Base-by-base conservation (phyloP, 2,113 vertebrate species). In the Rostratula benghalensis region DNA sequence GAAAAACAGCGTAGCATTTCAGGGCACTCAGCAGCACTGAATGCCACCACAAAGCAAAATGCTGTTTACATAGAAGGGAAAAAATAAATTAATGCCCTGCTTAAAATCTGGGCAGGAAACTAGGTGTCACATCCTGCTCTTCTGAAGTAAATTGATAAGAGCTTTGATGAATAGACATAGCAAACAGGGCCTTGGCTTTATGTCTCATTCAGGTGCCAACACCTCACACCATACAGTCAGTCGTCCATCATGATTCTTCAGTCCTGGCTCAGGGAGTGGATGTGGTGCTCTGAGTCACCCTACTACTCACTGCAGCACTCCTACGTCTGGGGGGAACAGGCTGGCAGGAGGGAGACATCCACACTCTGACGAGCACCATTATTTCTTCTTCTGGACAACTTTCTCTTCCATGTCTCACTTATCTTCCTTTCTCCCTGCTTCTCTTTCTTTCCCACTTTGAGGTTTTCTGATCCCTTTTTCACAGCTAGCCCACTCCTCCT, bases 281-380 rank as follows among this genome's bases (percentile, higher is more conserved):
- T 50, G 24, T 1, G 1, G 14, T 1, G 3, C 45, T n/a, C 11
- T 4, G 39, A 25, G 31, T 24, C 79, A 41, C 8, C 11, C 17
- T 4, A 0, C 31, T 68, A 24, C 48, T 85, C 56, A 57, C 53
- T 41, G n/a, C 22, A 45, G 25, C 43, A 7, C 3, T 81, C 50
- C 39, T 0, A 0, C 15, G 33, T 75, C 22, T 54, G 0, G 9
- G 30, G n/a, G 28, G 5, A 54, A 14, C 1, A 1, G 13, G 6
- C 9, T 73, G 75, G 13, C 23, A 33, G 27, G 7, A 68, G 7
- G 43, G 13, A 57, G 37, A 35, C 1, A 1, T 11, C 41, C 11
- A 25, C 48, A 24, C 48, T 83, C 24, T 5, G 0, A 50, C 12
- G 35, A 61, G 9, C 22, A 68, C 30, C 31, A 19, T 28, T 59